Conservation (phyloP, 2,113 vertebrate genomes). For the Mormoops blainvillei region DNA sequence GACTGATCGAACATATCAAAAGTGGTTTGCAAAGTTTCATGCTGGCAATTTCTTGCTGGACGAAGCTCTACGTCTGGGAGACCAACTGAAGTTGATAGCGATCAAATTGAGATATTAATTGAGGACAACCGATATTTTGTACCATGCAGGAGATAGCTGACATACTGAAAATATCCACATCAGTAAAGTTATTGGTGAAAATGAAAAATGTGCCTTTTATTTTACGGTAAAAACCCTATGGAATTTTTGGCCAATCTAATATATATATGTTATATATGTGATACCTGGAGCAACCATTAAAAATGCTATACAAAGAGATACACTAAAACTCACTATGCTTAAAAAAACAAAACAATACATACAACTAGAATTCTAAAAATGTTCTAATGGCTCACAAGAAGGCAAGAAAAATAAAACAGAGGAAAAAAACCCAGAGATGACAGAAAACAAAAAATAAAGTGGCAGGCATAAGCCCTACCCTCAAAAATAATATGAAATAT, state of each 20-base stretch:
- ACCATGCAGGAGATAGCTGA: too few species aligned
- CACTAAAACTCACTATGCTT: background rate
- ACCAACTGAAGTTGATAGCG: too few species aligned
- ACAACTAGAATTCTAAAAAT: slow-evolving; percentile 1
- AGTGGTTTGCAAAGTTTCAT: too few species aligned
- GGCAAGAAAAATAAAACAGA: background rate
- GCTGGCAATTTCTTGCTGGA: too few species aligned
- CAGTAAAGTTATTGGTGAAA: too few species aligned
- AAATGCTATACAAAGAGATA: background rate
- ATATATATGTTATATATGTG: background rate
- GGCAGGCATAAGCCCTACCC: background rate
- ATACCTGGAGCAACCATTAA: background rate
- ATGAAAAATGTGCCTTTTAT: too few species aligned
- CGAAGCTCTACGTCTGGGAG: too few species aligned
- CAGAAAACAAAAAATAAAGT: background rate
- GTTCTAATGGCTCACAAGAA: background rate
- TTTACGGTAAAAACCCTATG: too few species aligned
- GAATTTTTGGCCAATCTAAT: too few species aligned
- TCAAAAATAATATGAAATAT: background rate
- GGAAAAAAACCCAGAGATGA: background rate
- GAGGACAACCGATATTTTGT: too few species aligned
- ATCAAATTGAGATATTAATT: too few species aligned
- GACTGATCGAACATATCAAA: too few species aligned
- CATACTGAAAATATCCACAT: background rate
- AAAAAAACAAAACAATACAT: background rate